Conservation (phyloP, 2,113 vertebrate genomes). For the Corythornis madagascariensis region DNA sequence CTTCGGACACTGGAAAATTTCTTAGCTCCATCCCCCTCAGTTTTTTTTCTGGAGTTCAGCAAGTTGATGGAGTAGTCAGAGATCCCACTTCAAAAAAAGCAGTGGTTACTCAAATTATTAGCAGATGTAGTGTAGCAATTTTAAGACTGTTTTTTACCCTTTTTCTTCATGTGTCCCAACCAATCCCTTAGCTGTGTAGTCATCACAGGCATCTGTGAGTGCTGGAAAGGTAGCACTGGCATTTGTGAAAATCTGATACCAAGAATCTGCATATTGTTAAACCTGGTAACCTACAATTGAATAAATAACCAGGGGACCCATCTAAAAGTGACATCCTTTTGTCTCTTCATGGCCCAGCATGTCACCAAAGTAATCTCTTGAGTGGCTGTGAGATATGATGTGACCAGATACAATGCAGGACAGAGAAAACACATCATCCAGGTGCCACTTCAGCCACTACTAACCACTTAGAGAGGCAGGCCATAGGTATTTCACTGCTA, state of each 20-base stretch:
- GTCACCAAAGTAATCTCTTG: background rate
- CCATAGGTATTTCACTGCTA: background rate
- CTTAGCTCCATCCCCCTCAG: background rate
- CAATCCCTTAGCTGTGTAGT: background rate
- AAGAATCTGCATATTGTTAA: background rate
- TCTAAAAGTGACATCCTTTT: background rate
- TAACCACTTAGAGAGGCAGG: background rate
- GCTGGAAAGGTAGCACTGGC: background rate
- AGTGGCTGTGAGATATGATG: background rate
- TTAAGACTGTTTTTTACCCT: background rate
- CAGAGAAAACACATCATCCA: background rate
- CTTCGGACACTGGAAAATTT: background rate
- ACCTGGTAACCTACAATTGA: background rate
- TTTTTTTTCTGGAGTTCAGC: background rate
- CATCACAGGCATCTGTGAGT: background rate
- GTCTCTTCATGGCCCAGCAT: background rate
- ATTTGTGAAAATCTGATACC: background rate
- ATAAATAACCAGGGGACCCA: background rate
- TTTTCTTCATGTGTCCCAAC: background rate
- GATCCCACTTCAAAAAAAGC: conserved; percentile 29
- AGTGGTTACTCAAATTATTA: conserved; percentile 22
- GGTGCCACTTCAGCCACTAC: background rate
- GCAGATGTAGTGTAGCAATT: conserved; percentile 6
- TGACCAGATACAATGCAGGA: background rate
- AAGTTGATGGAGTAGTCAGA: background rate